A percentile compares a stretch with the other conserved stretches of the same genome.
Conservation (phyloP, 2,888 invertebrate species). For the Lingula anatina region DNA sequence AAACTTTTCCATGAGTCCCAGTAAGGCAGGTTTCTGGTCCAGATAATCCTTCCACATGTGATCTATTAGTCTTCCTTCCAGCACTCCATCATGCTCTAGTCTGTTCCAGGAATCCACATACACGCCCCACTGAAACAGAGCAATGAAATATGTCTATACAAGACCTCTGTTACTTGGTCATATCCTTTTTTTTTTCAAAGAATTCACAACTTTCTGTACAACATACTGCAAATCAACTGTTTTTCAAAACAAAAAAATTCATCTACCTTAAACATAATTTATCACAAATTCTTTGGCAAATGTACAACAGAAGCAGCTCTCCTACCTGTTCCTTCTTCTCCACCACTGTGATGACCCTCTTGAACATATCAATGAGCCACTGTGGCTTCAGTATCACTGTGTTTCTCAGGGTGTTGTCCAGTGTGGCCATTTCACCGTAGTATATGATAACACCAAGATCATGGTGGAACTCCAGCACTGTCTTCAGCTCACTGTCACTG, state of each 20-base stretch:
- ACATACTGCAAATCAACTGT: no score
- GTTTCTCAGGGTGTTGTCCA: constrained; percentile 38
- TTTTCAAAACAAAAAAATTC: no score
- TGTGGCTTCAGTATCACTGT: constrained; percentile 50
- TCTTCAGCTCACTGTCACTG: constrained; percentile 40
- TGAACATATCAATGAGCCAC: constrained; percentile 50
- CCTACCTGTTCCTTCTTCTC: constrained; percentile 24
- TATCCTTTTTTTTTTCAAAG: no score
- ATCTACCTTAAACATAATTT: no score
- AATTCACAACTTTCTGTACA: no score
- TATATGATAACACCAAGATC: constrained; percentile 49
- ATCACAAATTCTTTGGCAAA: no score
- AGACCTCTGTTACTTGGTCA: no score
- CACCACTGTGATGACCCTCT: constrained; percentile 22
- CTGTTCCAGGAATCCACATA: constrained; percentile 35
- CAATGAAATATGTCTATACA: no score
- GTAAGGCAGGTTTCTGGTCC: constrained; percentile 35
- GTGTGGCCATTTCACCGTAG: constrained; percentile 24
- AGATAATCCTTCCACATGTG: constrained; percentile 34
- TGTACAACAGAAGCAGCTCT: no score
- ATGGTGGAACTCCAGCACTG: constrained; percentile 51
- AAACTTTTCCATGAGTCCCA: constrained; percentile 46
- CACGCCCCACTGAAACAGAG: constrained; percentile 27
- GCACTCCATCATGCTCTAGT: constrained; percentile 31
- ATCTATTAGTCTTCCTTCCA: constrained; percentile 42